Conservation (phyloP, 2,797 vertebrate genomes). For the Phaenicophaeus curvirostris region DNA sequence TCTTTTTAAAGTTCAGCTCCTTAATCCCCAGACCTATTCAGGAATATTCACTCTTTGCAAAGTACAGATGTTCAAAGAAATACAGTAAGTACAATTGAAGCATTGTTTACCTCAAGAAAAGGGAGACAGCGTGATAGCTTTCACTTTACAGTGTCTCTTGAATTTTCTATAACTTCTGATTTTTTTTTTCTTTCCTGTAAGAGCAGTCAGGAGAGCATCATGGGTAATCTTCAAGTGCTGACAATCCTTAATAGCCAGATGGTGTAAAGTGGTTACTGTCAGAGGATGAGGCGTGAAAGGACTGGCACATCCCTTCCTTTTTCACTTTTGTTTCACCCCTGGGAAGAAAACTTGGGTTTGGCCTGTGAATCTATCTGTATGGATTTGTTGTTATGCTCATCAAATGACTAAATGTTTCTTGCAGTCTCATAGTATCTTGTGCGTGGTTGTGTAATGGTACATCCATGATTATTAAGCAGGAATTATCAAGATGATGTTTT, state of each 20-base stretch:
- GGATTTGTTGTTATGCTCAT: not conserved
- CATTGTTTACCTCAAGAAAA: not conserved
- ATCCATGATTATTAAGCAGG: not conserved
- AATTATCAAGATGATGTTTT: not conserved
- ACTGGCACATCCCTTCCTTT: slow-evolving; percentile 7
- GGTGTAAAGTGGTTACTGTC: not conserved
- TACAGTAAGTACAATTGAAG: not conserved
- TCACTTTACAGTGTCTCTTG: not conserved
- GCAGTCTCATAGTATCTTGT: not conserved
- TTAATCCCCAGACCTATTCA: not conserved
- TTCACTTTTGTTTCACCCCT: not conserved
- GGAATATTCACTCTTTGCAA: not conserved
- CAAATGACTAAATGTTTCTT: not conserved
- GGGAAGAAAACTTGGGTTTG: not conserved
- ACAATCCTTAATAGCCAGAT: slow-evolving; percentile 3
- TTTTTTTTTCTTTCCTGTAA: not conserved
- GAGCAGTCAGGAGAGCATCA: not conserved
- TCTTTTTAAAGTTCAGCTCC: not conserved
- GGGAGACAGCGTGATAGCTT: not conserved
- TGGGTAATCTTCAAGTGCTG: slow-evolving; percentile 1
- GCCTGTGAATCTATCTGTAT: not conserved
- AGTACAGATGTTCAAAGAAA: not conserved
- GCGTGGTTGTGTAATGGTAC: not conserved
- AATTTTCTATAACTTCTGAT: not conserved
- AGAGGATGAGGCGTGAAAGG: not conserved